A percentile compares a stretch with the other conserved stretches of the same genome.
phyloP scores from a whole-genome alignment of 2,888 invertebrate species.

The Rhagium mordax region DNA sequence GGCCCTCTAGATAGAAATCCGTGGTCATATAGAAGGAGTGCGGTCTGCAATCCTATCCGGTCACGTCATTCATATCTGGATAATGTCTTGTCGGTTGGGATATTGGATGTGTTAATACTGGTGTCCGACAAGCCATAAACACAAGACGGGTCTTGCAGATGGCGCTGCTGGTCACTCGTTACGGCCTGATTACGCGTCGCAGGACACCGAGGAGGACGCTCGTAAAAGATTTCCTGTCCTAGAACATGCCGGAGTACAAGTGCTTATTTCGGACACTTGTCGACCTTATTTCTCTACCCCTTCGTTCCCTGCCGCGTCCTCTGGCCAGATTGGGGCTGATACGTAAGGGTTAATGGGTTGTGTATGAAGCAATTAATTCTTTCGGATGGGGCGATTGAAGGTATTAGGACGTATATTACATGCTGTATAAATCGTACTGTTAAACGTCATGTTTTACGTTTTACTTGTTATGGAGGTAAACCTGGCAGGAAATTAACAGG shows the following conservation, averaged over 20 bases:
- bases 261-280: conserved; percentile 32
- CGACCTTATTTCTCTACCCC: conserved; percentile 22
- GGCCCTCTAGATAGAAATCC: conserved; percentile 44
- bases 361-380: conserved; percentile 28
- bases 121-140: conserved; percentile 69
- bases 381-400: conserved; percentile 25
- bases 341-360: conserved; percentile 30
- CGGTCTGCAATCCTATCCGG: conserved; percentile 52
- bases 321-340: conserved; percentile 24
- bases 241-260: conserved; percentile 23
- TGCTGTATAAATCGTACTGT: conserved; percentile 2
- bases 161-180: conserved; percentile 67
- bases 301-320: not conserved
- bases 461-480: not conserved
- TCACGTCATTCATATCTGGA: conserved; percentile 71
- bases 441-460: not conserved
- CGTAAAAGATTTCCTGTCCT: conserved; percentile 43
- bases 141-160: conserved; percentile 69
- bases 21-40: conserved; percentile 53
- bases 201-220: conserved; percentile 45
- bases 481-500: not conserved
- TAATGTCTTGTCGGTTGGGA: conserved; percentile 68
- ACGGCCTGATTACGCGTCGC: conserved; percentile 66
- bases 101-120: conserved; percentile 71
- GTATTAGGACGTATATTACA: conserved; percentile 18